phyloP scores from a whole-genome alignment of 2,113 vertebrate species.

The Noctilio leporinus region DNA sequence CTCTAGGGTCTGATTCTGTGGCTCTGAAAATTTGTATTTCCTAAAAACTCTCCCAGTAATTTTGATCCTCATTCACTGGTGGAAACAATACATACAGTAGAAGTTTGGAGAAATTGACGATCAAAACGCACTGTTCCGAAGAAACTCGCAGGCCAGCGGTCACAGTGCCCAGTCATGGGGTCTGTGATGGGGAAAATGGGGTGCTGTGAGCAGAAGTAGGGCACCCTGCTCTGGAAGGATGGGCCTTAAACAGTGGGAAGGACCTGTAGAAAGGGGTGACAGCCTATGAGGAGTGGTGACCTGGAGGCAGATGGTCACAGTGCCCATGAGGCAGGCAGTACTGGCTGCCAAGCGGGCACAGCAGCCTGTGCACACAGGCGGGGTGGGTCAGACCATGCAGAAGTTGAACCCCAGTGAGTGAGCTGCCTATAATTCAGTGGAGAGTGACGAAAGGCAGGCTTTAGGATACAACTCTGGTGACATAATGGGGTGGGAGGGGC shows the following conservation, averaged over 20 bases:
- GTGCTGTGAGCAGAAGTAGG: not conserved
- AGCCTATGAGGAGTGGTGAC: not conserved
- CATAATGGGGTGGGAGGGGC: accelerated
- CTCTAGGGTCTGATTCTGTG: not conserved
- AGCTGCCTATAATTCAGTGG: not conserved
- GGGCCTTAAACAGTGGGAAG: not conserved
- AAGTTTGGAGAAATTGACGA: not conserved
- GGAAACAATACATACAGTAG: not conserved
- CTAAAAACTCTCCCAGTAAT: not conserved
- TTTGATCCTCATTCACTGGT: not conserved
- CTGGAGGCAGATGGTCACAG: not conserved
- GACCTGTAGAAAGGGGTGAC: not conserved
- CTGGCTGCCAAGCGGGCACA: not conserved
- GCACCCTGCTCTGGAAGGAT: not conserved
- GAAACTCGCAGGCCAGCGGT: not conserved
- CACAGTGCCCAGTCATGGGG: not conserved
- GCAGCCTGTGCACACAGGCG: no score
- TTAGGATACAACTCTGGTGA: not conserved
- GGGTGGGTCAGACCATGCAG: not conserved
- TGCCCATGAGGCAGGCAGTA: accelerated
- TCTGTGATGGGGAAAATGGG: accelerated
- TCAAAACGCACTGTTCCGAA: not conserved
- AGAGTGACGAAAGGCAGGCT: not conserved
- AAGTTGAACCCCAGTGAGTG: not conserved
- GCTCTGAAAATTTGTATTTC: not conserved